Evolutionary conservation across 2,113 vertebrate species (phyloP).

Genomic region (Malurus elegans): DNA sequence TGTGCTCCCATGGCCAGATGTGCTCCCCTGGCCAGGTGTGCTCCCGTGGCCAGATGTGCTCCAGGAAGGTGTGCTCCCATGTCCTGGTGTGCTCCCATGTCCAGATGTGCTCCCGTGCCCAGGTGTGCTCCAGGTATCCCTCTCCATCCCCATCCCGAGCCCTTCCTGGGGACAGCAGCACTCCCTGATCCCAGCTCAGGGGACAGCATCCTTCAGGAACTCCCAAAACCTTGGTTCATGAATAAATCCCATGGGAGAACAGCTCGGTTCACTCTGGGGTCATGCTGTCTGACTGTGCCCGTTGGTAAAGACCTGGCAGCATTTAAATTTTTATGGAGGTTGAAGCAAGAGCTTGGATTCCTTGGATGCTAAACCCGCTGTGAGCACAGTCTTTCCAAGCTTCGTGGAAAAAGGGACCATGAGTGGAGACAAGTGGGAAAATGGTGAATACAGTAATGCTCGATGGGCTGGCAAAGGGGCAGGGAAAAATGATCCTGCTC

Average conservation of each 20-base stretch:
- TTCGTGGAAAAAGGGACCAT: neutral
- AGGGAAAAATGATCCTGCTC: conserved; percentile 20
- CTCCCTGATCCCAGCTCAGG: fast-evolving
- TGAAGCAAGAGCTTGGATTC: neutral
- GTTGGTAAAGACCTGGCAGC: fast-evolving
- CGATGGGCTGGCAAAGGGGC: neutral
- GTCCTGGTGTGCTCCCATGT: too few relatives aligned
- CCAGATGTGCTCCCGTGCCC: fast-evolving
- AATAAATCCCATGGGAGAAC: fast-evolving
- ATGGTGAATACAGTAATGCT: neutral
- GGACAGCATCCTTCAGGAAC: neutral
- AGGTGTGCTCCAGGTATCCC: neutral
- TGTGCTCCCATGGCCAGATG: fast-evolving
- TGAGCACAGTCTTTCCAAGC: neutral
- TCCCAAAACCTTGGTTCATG: fast-evolving
- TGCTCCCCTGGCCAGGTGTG: fast-evolving
- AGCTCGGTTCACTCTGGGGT: fast-evolving
- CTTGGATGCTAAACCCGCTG: neutral
- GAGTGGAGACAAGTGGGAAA: neutral
- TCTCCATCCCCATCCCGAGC: fast-evolving
- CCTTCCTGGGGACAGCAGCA: fast-evolving
- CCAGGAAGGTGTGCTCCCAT: fast-evolving
- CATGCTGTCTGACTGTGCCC: neutral
- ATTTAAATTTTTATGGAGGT: fast-evolving
- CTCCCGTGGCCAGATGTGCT: fast-evolving